These are phyloP conservation scores for Oceanodroma tethys DNA, from an alignment of 2,113 vertebrate species.

Conservation along the genomic window DNA sequence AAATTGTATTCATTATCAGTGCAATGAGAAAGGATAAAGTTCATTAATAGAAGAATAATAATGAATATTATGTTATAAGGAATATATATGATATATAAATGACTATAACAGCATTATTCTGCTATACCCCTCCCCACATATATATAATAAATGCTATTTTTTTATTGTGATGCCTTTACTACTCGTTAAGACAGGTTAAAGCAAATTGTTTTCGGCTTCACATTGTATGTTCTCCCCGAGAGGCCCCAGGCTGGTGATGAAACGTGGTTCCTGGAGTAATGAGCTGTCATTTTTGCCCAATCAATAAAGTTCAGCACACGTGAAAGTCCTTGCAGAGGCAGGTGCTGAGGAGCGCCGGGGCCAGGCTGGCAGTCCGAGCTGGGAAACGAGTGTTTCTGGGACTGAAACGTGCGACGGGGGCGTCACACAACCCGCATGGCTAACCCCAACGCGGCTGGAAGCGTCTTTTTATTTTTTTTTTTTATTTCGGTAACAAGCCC, in stretches of 20 bases:
- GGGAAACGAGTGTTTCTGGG: no score
- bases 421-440: no score
- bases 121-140: rapidly evolving
- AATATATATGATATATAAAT: not conserved
- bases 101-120: not conserved
- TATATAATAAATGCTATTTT: rapidly evolving
- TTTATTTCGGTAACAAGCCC: no score
- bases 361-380: not conserved
- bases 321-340: not conserved
- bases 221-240: rapidly evolving
- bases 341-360: rapidly evolving
- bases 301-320: rapidly evolving
- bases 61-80: not conserved
- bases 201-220: not conserved
- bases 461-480: no score
- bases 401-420: no score
- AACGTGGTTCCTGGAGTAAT: rapidly evolving
- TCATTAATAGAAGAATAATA: not conserved
- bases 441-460: no score
- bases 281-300: not conserved
- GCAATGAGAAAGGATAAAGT: not conserved
- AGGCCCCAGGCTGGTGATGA: not conserved
- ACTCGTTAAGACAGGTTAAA: not conserved
- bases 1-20: not conserved
- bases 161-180: not conserved